Evolutionary conservation across 1,140 invertebrate species (phyloP).

Genomic region (Danaus plexippus): DNA sequence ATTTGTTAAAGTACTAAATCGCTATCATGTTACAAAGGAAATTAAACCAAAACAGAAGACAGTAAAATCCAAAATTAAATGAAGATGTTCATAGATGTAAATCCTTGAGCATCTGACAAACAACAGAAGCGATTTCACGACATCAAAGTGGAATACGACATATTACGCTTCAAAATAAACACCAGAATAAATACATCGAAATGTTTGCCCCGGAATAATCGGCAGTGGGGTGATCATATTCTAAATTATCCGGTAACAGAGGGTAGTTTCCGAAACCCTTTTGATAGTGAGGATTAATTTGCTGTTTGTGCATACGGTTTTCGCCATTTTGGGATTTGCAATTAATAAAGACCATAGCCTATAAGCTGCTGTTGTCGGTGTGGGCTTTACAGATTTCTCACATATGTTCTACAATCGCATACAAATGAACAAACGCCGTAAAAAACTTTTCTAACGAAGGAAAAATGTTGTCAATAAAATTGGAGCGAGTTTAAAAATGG

Average conservation of each 20-base stretch:
- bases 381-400: no score
- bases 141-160: slow-evolving; percentile 71
- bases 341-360: slow-evolving; percentile 41
- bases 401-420: slow-evolving; percentile 5
- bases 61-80: slow-evolving; percentile 63
- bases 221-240: slow-evolving; percentile 62
- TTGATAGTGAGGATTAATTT: slow-evolving; percentile 64
- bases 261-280: slow-evolving; percentile 60
- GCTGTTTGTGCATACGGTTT: slow-evolving; percentile 48
- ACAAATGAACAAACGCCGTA: slow-evolving; percentile 21
- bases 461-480: slow-evolving; percentile 46
- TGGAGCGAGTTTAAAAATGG: slow-evolving; percentile 63
- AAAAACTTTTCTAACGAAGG: slow-evolving; percentile 58
- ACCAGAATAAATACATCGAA: slow-evolving; percentile 68
- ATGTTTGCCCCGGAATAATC: slow-evolving; percentile 68
- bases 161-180: slow-evolving; percentile 71
- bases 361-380: slow-evolving; percentile 4
- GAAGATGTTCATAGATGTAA: slow-evolving; percentile 55
- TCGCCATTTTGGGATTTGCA: slow-evolving; percentile 44
- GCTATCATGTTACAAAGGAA: slow-evolving; percentile 53
- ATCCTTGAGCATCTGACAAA: slow-evolving; percentile 61
- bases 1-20: slow-evolving; percentile 37
- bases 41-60: slow-evolving; percentile 56
- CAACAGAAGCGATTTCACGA: slow-evolving; percentile 69
- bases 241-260: slow-evolving; percentile 62